A percentile compares a stretch with the other conserved stretches of the same genome.
Evolutionary conservation across 2,113 vertebrate species (phyloP).

Genomic region (Nibea coibor): DNA sequence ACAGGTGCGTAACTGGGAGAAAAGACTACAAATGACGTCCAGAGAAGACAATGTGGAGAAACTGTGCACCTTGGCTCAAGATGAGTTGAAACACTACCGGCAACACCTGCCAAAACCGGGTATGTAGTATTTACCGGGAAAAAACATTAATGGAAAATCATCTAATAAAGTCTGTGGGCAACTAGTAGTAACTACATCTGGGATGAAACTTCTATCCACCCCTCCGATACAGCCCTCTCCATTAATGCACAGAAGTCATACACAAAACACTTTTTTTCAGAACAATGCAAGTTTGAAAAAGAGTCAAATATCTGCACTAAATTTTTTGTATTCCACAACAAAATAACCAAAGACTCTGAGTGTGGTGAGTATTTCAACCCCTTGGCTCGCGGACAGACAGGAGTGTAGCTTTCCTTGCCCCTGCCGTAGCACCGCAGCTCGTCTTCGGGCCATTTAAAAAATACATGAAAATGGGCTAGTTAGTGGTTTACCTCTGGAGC

Average conservation of each 20-base stretch:
- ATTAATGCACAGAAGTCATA: no score
- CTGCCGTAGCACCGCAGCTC: constrained; percentile 10
- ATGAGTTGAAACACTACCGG: constrained; percentile 69
- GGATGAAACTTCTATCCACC: neutral
- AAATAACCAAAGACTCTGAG: neutral
- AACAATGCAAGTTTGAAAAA: neutral
- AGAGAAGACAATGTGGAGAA: constrained; percentile 57
- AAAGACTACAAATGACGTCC: constrained; percentile 67
- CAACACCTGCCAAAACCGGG: constrained; percentile 72
- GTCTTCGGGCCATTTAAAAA: constrained; percentile 51
- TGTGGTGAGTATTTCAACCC: neutral
- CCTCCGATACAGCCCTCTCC: no score
- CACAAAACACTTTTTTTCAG: neutral
- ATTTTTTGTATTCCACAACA: neutral
- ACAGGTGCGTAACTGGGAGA: constrained; percentile 79
- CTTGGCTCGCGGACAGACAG: neutral
- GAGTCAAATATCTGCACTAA: neutral
- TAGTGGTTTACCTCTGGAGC: constrained; percentile 9
- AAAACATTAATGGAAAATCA: neutral
- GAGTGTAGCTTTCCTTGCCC: constrained; percentile 1
- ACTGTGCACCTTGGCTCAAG: constrained; percentile 64
- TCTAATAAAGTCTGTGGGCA: neutral
- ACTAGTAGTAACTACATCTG: neutral
- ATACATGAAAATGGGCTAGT: constrained; percentile 54
- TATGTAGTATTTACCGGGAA: constrained; percentile 31